Evolutionary conservation across 37 sponge, comb jelly and placozoan species (phyloP).

Genomic region (Spongia lamella): DNA sequence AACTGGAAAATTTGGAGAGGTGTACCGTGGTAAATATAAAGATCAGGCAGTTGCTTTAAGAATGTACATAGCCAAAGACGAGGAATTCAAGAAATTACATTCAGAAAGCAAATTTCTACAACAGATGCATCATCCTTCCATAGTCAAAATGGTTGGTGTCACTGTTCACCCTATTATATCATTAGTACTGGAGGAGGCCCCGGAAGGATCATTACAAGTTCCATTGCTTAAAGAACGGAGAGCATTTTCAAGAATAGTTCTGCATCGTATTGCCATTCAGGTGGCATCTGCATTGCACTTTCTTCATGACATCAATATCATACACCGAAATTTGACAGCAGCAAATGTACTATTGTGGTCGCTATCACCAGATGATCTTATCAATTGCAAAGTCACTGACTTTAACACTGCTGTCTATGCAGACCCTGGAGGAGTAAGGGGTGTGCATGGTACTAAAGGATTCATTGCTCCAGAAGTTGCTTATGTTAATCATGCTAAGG

Average conservation of each 20-base stretch:
- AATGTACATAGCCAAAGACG: too few relatives aligned
- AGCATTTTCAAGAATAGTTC: conserved; percentile 23
- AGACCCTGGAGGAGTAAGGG: conserved; percentile 34
- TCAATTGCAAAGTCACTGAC: conserved; percentile 58
- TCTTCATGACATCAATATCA: conserved; percentile 31
- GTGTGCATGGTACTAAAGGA: conserved; percentile 29
- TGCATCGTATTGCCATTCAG: conserved; percentile 51
- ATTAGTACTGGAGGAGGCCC: conserved; percentile 60
- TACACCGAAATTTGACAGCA: conserved; percentile 50
- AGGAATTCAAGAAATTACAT: conserved; percentile 4
- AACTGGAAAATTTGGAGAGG: conserved; percentile 3
- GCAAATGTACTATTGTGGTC: conserved; percentile 62
- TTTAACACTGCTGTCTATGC: conserved; percentile 23
- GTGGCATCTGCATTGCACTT: conserved; percentile 43
- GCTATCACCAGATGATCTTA: conserved; percentile 15
- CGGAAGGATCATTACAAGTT: conserved; percentile 34
- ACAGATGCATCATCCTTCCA: conserved; percentile 19
- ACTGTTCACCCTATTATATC: conserved; percentile 4
- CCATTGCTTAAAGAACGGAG: conserved; percentile 6
- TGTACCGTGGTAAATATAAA: not conserved
- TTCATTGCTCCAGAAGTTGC: conserved; percentile 58
- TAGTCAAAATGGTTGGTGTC: conserved; percentile 41
- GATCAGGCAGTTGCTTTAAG: too few relatives aligned
- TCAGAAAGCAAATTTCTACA: conserved; percentile 20
- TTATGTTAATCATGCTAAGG: not conserved